These are phyloP conservation scores for Trissolcus basalis DNA, from an alignment of 1,140 invertebrate species.

Conservation along the genomic window DNA sequence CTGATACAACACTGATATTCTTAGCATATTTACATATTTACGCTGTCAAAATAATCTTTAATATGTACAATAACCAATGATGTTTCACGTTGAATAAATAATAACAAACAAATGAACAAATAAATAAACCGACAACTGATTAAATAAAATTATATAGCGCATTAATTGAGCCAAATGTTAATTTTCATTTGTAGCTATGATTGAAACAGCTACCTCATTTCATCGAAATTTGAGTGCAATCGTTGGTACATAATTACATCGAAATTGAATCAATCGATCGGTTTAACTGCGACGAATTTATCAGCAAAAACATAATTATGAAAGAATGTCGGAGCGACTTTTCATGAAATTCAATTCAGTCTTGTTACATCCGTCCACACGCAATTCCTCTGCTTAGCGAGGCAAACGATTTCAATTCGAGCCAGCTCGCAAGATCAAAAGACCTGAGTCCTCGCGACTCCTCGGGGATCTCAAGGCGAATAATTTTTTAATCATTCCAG, in stretches of 20 bases:
- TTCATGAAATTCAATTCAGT: constrained; percentile 25
- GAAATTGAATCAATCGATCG: constrained; percentile 2
- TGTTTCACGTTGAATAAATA: too few relatives aligned
- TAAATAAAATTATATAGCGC: too few relatives aligned
- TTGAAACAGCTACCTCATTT: background rate
- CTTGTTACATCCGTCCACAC: constrained; percentile 19
- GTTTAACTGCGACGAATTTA: constrained; percentile 9
- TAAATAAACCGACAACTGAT: too few relatives aligned
- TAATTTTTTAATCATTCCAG: constrained; percentile 66
- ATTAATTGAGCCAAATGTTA: too few relatives aligned
- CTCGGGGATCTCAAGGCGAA: constrained; percentile 54
- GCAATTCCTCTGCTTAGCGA: constrained; percentile 52
- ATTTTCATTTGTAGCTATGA: too few relatives aligned
- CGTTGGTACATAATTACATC: constrained; percentile 3
- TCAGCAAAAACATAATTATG: constrained; percentile 18
- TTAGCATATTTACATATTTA: too few relatives aligned
- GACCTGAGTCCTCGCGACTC: constrained; percentile 40
- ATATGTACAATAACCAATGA: too few relatives aligned
- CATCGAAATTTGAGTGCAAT: constrained; percentile 3
- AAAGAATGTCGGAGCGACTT: constrained; percentile 4
- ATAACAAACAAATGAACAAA: too few relatives aligned
- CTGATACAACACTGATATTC: too few relatives aligned
- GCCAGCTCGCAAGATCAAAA: constrained; percentile 61
- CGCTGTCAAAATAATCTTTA: too few relatives aligned
- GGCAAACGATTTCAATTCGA: constrained; percentile 63